Percentiles rank a stretch among this genome's conserved stretches.
Conservation (phyloP, 2,113 vertebrate species). For the Balaenoptera acutorostrata region DNA sequence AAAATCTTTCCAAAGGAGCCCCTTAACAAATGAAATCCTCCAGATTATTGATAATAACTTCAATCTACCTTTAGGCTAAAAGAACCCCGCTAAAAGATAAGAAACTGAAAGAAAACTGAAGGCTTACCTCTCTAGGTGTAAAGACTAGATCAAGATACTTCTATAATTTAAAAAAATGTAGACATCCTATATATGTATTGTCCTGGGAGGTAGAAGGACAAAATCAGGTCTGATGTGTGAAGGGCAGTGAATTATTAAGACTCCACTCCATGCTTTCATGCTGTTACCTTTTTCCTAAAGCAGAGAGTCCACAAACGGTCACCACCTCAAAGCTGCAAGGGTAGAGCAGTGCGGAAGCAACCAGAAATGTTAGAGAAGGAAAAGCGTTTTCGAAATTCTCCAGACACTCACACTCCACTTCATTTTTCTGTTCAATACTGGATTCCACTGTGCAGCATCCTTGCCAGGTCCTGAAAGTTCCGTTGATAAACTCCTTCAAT, state of each 20-base stretch:
- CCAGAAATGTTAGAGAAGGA: not conserved
- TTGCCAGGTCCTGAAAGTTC: not conserved
- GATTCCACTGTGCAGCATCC: not conserved
- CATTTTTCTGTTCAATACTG: not conserved
- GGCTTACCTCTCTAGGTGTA: not conserved
- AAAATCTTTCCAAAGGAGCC: not conserved
- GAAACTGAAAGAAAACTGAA: not conserved
- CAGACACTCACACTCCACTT: not conserved
- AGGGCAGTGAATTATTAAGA: not conserved
- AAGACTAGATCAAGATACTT: not conserved
- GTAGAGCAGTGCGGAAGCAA: not conserved
- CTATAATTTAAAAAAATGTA: not conserved
- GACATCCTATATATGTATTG: not conserved
- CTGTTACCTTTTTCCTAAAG: not conserved
- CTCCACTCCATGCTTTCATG: not conserved
- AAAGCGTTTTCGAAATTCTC: not conserved
- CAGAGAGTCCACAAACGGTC: not conserved
- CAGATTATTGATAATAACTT: not conserved
- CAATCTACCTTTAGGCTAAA: not conserved
- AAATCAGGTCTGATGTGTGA: not conserved
- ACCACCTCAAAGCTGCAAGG: not conserved
- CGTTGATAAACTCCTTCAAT: not conserved
- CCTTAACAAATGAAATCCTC: not conserved
- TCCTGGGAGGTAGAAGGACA: not conserved
- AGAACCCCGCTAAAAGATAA: not conserved